Evolutionary conservation across 2,888 invertebrate genomes (phyloP), one percentile per base, ranked within the genome.

Genomic region (Epicampocera succincta): DNA sequence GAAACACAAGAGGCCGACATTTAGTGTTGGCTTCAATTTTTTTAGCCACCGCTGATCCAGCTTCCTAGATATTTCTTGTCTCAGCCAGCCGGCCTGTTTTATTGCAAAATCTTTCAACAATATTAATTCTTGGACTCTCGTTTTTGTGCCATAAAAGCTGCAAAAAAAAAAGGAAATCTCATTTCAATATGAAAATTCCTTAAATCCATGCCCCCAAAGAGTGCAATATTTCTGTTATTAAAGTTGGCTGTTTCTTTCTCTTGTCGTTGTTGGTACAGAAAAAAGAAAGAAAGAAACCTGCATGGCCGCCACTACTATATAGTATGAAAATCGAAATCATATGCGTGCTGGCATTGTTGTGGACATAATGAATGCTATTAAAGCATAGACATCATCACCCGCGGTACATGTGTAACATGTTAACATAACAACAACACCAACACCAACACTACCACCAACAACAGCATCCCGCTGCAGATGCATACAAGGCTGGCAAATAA

Each of bases 281-380:
- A n/a, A n/a, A n/a, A n/a, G n/a, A 56, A 29, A 63, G 13, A 65
- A 56, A 29, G 25, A 56, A 5, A 15, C 38, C 9, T 56, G 25
- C 58, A 52, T 42, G 17, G 21, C 19, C 3, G 44, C 19, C 13
- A 29, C 46, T 46, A 40, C 25, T 25, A 25, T 5, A 25, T 5
- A 25, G 5, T 25, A 25, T 25, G 25, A 5, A 25, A 25, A 25
- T 2, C 25, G 46, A 33, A 66, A 73, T 79, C 78, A 83, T 76
- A 83, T 83, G 84, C 83, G 79, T 83, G 84, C 69, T 75, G 77
- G 76, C 80, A 85, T 84, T 84, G 75, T 75, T 77, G 77, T 78
- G 82, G 85, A 85, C 84, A 85, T 84, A 85, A 85, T 85, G 83
- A 84, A 84, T 74, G 84, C 85, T 81, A 85, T 84, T 85, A 85